phyloP scores from a whole-genome alignment of 1,140 invertebrate genomes.

The Brachionus plicatilis region DNA sequence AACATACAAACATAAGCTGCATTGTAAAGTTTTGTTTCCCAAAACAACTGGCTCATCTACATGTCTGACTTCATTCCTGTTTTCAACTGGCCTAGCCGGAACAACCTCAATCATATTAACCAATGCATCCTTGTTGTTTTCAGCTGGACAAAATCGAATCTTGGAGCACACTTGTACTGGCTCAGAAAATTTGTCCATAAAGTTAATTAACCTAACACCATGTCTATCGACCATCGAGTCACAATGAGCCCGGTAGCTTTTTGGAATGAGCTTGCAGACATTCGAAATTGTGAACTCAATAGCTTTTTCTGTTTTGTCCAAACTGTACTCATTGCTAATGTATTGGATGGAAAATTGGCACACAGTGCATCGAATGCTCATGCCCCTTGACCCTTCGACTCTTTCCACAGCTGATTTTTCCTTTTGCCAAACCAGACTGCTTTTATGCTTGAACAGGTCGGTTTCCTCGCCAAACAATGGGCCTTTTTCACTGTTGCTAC shows the following conservation, averaged over 20 bases:
- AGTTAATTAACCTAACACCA: background rate
- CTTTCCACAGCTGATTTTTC: background rate
- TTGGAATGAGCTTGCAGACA: slow-evolving; percentile 6
- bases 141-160: background rate
- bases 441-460: background rate
- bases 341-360: slow-evolving; percentile 19
- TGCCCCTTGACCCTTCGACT: background rate
- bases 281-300: slow-evolving; percentile 19
- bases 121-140: background rate
- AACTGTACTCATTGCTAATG: background rate
- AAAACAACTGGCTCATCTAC: background rate
- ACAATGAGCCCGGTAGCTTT: background rate
- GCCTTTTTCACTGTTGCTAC: background rate
- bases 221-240: background rate
- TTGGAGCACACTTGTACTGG: background rate
- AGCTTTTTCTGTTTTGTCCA: slow-evolving; percentile 12
- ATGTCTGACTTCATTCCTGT: background rate
- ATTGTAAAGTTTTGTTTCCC: slow-evolving; percentile 18
- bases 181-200: background rate
- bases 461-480: background rate
- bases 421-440: background rate
- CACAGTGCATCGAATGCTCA: background rate
- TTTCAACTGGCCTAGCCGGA: background rate
- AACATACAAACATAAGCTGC: slow-evolving; percentile 32
- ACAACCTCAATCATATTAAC: slow-evolving; percentile 12